Evolutionary conservation across 2,113 vertebrate genomes (phyloP), one percentile per base, ranked within the genome.

Genomic region (Todiramphus chloris): DNA sequence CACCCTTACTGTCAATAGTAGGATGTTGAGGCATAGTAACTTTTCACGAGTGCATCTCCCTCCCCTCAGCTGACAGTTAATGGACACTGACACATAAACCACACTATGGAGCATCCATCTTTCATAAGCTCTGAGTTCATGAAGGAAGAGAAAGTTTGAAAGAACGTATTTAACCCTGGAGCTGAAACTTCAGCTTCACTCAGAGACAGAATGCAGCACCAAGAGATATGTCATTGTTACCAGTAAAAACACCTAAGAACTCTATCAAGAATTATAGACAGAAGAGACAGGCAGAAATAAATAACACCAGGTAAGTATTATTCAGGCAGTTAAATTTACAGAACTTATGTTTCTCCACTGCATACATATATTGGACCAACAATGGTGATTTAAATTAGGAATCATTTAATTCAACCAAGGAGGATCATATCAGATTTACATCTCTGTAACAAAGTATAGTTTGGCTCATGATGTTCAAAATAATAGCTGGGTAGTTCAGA

Each of bases 251-350:
- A 67, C 37, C 88, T 8, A 72, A 27, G 63, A 81, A 75, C 56
- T 31, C 14, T 43, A 48, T n/a, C 56, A 84, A 53, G 69, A 92
- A 63, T 56, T 80, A 89, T 3, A 88, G 74, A 66, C 27, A 73
- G 27, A 53, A 72, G 69, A 95, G 87, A 79, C 41, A 56, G 44
- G 58, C 27, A 89, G 70, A 92, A 44, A 33, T 83, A 77, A 89
- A 90, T 93, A 79, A 91, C 44, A 60, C 63, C 89, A 69, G 59
- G 53, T 35, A 75, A 72, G 39, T 60, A 90, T 97, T 97, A 97
- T 97, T 97, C 89, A 93, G 87, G 51, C 50, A 90, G 64, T 48
- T 84, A 55, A 87, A 94, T 85, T 91, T 95, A 92, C 33, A 68
- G 63, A 75, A 87, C 50, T 78, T 90, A 74, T 1, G 11, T 51